Evolutionary conservation across 1,140 invertebrate species (phyloP), one percentile per base, ranked within the genome.

Genomic region (Caenorhabditis brenneri): DNA sequence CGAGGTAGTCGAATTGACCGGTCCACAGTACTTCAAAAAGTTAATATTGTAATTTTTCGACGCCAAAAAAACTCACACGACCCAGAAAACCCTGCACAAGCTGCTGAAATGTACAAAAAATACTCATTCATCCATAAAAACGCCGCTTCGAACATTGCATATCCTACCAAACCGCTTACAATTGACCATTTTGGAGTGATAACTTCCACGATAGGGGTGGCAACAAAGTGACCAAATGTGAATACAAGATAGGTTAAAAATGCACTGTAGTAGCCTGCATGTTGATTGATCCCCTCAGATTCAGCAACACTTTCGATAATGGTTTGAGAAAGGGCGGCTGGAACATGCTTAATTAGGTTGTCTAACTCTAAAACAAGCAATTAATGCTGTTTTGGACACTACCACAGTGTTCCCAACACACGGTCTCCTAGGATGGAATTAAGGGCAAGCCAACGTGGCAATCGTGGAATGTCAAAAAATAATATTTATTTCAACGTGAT

Each of bases 51-150:
- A 10, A 24, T 4, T 9, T 9, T 12, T 27, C 15, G 42, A 27
- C 9, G n/a, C 10, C 65, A n/a, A n/a, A n/a, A n/a, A n/a, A n/a
- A n/a, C n/a, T 24, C 10, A 74, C 65, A 74, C 19, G 65, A 74
- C 4, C 65, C 65, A 27, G 65, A 74, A 42, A 74, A 74, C 24
- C 65, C 65, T 46, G 65, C 65, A 42, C 65, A 74, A 22, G 65
- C 65, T 22, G 65, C 65, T 0, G 65, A 74, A 42, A 74, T 42
- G 10, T 74, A 74, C 4, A 74, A 27, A 74, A 74, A 74, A 15
- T 74, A 74, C 36, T 74, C 65, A 24, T 74, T 74, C 65, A 74
- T 74, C 65, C 19, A 74, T 46, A 74, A n/a, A 74, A 74, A 74
- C 33, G 65, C 65, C 5, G 36, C 36, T 46, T 74, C 65, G n/a